phyloP scores from a whole-genome alignment of 2,797 vertebrate species.

The Neosilurus hyrtlii region DNA sequence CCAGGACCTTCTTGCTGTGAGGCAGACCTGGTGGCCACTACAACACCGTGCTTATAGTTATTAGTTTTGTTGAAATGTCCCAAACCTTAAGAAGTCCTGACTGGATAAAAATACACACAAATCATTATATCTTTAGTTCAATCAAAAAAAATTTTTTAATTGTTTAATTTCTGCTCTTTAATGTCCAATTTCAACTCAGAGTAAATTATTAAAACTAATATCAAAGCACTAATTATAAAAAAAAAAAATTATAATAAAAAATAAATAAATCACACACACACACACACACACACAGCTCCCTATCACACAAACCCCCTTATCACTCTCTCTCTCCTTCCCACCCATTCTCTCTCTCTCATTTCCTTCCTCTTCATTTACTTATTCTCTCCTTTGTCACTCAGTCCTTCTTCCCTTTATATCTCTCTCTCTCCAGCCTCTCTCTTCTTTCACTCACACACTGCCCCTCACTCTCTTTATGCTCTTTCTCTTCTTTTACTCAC shows the following conservation, averaged over 20 bases:
- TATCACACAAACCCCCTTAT: too few species aligned
- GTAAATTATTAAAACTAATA: constrained; percentile 10
- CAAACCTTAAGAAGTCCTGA: not conserved
- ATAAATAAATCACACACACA: too few species aligned
- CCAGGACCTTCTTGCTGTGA: too few species aligned
- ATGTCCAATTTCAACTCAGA: constrained; percentile 17
- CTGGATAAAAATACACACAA: not conserved
- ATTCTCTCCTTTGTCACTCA: not conserved
- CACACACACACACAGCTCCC: constrained; percentile 7
- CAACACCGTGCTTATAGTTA: not conserved
- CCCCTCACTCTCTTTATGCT: not conserved
- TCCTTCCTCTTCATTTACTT: not conserved
- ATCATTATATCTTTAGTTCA: constrained; percentile 22
- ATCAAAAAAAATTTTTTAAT: not conserved
- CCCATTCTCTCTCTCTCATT: not conserved
- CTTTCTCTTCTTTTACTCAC: not conserved
- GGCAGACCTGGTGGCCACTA: too few species aligned
- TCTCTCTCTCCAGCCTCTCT: not conserved
- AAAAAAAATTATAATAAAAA: too few species aligned
- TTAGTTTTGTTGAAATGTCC: too few species aligned
- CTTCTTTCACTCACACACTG: not conserved
- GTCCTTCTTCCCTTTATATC: too few species aligned
- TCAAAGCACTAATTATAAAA: constrained; percentile 10
- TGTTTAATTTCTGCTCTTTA: constrained; percentile 6
- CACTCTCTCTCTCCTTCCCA: not conserved